Percentiles rank a stretch among this genome's conserved stretches.
These are phyloP conservation scores for Diplazon laetatorius DNA, from an alignment of 2,888 invertebrate genomes.

Conservation along the genomic window DNA sequence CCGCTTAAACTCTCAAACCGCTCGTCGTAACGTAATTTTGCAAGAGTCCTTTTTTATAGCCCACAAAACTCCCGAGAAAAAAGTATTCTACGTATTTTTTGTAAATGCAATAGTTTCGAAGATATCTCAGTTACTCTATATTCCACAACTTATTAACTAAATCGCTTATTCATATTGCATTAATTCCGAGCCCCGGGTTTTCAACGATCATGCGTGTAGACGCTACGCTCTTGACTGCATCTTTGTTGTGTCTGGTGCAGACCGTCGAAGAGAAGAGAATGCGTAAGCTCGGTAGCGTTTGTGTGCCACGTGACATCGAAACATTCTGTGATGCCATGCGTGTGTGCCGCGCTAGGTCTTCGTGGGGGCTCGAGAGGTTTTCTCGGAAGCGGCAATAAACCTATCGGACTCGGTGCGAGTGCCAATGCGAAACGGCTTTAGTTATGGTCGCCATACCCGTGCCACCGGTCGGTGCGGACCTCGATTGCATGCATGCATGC, in stretches of 20 bases:
- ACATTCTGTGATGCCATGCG: constrained; percentile 32
- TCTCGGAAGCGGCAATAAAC: constrained; percentile 71
- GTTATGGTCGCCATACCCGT: constrained; percentile 70
- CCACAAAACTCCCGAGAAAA: no score
- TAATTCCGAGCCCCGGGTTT: neutral
- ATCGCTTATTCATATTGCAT: no score
- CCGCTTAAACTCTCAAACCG: no score
- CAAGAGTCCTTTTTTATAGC: no score
- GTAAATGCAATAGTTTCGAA: no score
- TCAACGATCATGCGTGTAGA: neutral
- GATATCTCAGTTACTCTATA: no score
- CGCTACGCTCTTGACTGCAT: neutral
- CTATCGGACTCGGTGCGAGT: constrained; percentile 65
- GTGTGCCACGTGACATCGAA: constrained; percentile 29
- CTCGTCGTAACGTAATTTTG: no score
- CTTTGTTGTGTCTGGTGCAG: constrained; percentile 2
- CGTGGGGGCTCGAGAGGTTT: constrained; percentile 52
- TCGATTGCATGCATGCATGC: constrained; percentile 41
- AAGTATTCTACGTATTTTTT: no score
- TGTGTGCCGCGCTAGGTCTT: constrained; percentile 22
- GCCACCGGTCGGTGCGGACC: constrained; percentile 49
- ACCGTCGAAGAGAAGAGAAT: neutral
- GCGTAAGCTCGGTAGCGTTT: constrained; percentile 27
- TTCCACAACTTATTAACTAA: no score
- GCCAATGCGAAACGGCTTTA: constrained; percentile 70